Base-by-base conservation (phyloP, 1,140 invertebrate species). In the Pseudomyrmex concolor region DNA sequence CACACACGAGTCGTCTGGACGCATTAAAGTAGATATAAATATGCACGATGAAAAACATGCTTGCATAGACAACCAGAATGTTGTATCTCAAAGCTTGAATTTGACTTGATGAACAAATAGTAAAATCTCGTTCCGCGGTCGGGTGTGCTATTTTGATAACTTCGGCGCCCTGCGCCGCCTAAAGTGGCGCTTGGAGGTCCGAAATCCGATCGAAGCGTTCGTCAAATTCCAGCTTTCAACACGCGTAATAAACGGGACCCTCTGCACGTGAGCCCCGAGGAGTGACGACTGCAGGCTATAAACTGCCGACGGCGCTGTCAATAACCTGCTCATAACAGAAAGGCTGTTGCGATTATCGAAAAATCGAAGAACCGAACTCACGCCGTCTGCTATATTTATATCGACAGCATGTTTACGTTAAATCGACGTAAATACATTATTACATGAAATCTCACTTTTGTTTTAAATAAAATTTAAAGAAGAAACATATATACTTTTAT, bases 231-330 rank as follows among this genome's bases (percentile, higher is more conserved):
- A 80, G 66, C 64, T 70, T 15, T 68, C 64, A 70, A 68, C 19
- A 71, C 66, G 62, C 74, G 76, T 80, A 80, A 80, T 82, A 89
- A 86, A 89, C 86, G 87, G 86, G 86, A 89, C 86, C 83, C 71
- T 84, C 86, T 89, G 87, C 87, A 88, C 87, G 74, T 86, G 78
- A 89, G 87, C 78, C 87, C 84, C 87, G 87, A 89, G 73, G 87
- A 87, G 88, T 84, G 88, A 76, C 74, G 74, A 73, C 59, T 60
- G 67, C 62, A 55, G 63, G 72, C 66, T 84, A 86, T 82, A 17
- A 73, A 57, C 22, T 80, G 76, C 62, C 86, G 84, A 83, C 70
- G 50, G 62, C 22, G 76, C 66, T 80, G 66, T 80, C 66, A 80
- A 71, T 70, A 71, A 80, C 54, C 54, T 50, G 66, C 54, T 71